phyloP scores from a whole-genome alignment of 2,797 vertebrate species.

The Spinus pinus region DNA sequence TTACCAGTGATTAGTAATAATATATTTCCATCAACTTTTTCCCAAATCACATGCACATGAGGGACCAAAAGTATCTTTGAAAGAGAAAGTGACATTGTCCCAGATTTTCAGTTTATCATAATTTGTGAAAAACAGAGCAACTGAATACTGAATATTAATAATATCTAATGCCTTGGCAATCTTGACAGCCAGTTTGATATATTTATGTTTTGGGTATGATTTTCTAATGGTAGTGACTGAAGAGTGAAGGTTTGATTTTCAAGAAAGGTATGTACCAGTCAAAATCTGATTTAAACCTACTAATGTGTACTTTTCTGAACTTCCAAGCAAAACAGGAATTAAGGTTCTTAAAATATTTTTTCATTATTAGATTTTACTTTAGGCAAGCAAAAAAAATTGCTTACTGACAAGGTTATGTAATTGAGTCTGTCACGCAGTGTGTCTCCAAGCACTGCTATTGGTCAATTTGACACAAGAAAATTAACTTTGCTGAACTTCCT shows the following conservation, averaged over 20 bases:
- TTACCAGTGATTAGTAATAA: not conserved
- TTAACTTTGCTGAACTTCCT: not conserved
- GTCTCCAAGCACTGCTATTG: accelerated
- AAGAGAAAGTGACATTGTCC: not conserved
- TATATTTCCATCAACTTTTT: not conserved
- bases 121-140: not conserved
- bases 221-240: not conserved
- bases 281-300: not conserved
- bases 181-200: not conserved
- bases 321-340: not conserved
- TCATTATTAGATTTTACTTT: not conserved
- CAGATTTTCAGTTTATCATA: not conserved
- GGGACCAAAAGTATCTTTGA: not conserved
- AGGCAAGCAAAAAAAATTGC: not conserved
- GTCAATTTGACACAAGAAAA: not conserved
- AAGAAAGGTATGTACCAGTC: not conserved
- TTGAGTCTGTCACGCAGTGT: not conserved
- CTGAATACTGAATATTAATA: not conserved
- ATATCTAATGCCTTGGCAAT: not conserved
- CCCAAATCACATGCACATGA: not conserved
- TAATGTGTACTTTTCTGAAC: not conserved
- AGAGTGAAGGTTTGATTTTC: not conserved
- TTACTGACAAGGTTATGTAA: not conserved
- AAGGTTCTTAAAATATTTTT: not conserved
- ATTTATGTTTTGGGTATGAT: not conserved